Base-by-base conservation (phyloP, 2,888 invertebrate species). In the Ellobium chinense region DNA sequence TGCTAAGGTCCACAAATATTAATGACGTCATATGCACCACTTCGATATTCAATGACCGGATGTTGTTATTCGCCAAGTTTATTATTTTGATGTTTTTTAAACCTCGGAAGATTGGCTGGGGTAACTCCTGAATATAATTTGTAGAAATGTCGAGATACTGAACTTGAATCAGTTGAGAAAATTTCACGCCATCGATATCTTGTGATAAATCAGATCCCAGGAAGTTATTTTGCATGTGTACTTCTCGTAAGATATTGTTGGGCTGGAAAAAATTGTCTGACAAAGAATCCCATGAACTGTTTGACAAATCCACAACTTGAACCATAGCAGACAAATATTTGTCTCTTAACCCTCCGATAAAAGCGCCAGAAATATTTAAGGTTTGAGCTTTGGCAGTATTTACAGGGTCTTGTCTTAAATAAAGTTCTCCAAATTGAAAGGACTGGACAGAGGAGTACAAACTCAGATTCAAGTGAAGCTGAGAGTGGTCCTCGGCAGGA, bases 21-120 rank as follows among this genome's bases (percentile, higher is more conserved):
- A 81, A 72, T 14, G 24, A 24, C 1, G 14, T 63, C 81, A 81
- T 73, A 29, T 72, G 77, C 2, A 66, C 36, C 14, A 81, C 37
- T 7, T 14, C 34, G n/a, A 72, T 9, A 31, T 27, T 31, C 14
- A 72, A 39, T 7, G 21, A 21, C 0, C 34, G 31, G 1, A 81
- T 24, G 4, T 37, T 65, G 60, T 81, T 81, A 2, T 14, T 14
- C 9, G 68, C 37, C 2, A 80, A 36, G 4, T 31, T 18, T 3
- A 80, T 14, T 9, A 69, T 58, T 24, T 62, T 9, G 1, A 63
- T 29, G 1, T 62, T 60, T 2, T 12, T 14, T 12, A 81, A 54
- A 3, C 69, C 69, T 27, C 12, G 1, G 37, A 76, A 72, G 34
- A 62, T 54, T 5, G 7, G 60, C 12, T 27, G 1, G 12, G 75